Conservation (phyloP, 2,113 vertebrate genomes). For the Gymnogyps californianus region DNA sequence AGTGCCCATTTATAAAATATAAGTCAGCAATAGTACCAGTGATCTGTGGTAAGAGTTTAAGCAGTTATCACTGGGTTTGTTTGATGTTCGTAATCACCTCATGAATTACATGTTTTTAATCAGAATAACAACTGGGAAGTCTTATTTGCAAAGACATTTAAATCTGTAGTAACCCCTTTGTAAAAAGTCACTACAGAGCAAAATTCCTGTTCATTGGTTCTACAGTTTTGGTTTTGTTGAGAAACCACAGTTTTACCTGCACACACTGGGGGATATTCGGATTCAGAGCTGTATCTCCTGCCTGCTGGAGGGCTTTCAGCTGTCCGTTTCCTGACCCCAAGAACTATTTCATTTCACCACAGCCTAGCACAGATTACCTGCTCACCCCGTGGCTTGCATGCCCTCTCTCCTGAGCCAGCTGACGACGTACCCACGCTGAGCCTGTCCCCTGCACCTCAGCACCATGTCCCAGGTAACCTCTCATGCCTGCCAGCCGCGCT, state of each 20-base stretch:
- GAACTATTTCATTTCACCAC: background rate
- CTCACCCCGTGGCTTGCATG: too few species aligned
- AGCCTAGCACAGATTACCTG: too few species aligned
- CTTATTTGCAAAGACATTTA: background rate
- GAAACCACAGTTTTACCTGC: background rate
- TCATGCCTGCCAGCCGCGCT: rapidly evolving
- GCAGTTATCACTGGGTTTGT: background rate
- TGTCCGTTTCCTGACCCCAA: background rate
- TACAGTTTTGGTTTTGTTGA: background rate
- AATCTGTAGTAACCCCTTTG: background rate
- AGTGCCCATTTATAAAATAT: background rate
- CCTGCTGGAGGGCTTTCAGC: background rate
- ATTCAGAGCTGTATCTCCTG: background rate
- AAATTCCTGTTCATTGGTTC: background rate
- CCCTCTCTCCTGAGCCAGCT: background rate
- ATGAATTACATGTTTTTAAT: background rate
- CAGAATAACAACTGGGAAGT: background rate
- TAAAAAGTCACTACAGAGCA: background rate
- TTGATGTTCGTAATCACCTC: background rate
- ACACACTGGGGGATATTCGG: background rate
- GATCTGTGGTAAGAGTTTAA: background rate
- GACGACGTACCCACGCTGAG: rapidly evolving
- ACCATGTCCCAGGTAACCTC: background rate
- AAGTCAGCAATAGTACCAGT: background rate
- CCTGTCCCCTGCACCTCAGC: too few species aligned